A percentile compares a stretch with the other conserved stretches of the same genome.
Evolutionary conservation across 2,888 invertebrate genomes (phyloP).

Genomic region (Papilio demoleus): DNA sequence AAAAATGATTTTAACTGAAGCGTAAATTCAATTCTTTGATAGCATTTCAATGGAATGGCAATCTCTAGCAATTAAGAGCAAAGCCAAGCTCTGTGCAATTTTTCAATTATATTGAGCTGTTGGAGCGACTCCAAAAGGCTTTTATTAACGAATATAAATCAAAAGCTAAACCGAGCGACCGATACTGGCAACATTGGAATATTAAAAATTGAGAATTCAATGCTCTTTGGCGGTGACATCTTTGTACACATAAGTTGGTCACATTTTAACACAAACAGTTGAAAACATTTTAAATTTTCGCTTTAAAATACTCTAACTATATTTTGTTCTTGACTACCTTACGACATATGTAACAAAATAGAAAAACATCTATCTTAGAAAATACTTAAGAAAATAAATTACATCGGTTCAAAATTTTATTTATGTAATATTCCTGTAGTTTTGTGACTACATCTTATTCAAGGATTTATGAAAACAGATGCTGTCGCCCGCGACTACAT

Average conservation of each 20-base stretch:
- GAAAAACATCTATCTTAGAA: too few relatives aligned
- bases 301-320: too few relatives aligned
- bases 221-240: conserved; percentile 11
- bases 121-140: conserved; percentile 36
- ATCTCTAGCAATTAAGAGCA: conserved; percentile 30
- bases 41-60: conserved; percentile 21
- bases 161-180: conserved; percentile 10
- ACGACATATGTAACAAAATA: too few relatives aligned
- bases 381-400: too few relatives aligned
- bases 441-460: too few relatives aligned
- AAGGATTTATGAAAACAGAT: too few relatives aligned
- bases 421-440: too few relatives aligned
- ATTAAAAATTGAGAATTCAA: conserved; percentile 38
- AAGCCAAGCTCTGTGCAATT: conserved; percentile 27
- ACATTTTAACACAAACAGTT: not conserved
- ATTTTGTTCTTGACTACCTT: too few relatives aligned
- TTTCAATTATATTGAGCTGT: conserved; percentile 35
- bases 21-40: conserved; percentile 30
- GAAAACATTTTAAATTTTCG: not conserved
- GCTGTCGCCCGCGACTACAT: too few relatives aligned
- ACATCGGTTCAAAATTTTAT: too few relatives aligned
- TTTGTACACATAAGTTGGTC: not conserved
- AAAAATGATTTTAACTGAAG: not conserved
- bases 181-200: conserved; percentile 22
- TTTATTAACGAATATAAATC: conserved; percentile 34